These are phyloP conservation scores for Mongoloraphidia duomilia DNA, from an alignment of 2,888 invertebrate species.

Conservation along the genomic window DNA sequence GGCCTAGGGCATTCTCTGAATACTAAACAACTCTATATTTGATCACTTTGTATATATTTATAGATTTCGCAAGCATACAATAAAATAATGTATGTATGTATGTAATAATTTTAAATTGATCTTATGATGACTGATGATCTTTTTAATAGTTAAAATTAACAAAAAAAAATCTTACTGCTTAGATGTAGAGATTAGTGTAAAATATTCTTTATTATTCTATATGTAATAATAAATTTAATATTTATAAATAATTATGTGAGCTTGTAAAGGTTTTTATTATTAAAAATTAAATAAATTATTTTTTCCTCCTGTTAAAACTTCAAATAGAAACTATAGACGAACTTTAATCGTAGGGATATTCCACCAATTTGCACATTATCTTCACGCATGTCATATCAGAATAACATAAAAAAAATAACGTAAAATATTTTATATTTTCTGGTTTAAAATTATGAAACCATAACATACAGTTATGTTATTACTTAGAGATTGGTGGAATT, in stretches of 20 bases:
- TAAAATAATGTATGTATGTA: neutral
- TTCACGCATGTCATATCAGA: no score
- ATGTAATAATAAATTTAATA: conserved; percentile 2
- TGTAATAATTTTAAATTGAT: neutral
- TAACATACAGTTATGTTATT: no score
- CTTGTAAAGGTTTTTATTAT: neutral
- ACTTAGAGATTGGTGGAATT: no score
- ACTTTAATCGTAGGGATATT: no score
- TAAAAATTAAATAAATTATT: neutral
- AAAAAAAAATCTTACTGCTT: conserved; percentile 1
- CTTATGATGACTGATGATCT: neutral
- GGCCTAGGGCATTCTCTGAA: neutral
- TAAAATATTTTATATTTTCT: no score
- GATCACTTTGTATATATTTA: neutral
- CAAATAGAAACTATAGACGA: no score
- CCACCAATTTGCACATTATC: no score
- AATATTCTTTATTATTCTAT: conserved; percentile 2
- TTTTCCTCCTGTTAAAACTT: neutral
- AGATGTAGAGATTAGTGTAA: conserved; percentile 2
- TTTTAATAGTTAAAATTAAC: neutral
- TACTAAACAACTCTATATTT: neutral
- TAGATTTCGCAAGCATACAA: neutral
- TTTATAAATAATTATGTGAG: conserved; percentile 2
- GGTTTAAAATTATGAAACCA: no score
- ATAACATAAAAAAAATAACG: no score